Evolutionary conservation across 1,140 invertebrate species (phyloP).

Genomic region (Rhagoletis zephyria): DNA sequence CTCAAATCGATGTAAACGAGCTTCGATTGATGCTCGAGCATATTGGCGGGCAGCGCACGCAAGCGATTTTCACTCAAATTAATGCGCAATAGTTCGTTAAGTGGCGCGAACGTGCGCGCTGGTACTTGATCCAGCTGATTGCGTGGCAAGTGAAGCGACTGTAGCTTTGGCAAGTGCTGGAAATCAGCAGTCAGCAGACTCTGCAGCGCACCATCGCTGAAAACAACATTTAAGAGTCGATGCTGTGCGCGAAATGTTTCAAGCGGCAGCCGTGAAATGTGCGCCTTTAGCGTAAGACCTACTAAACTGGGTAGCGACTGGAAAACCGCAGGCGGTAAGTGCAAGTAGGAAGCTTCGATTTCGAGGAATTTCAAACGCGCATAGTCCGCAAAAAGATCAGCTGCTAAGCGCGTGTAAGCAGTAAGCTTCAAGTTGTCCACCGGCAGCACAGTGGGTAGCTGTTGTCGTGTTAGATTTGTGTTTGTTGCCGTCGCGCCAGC

Average conservation of each 20-base stretch:
- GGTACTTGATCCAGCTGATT: slow-evolving; percentile 77
- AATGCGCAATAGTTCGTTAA: slow-evolving; percentile 76
- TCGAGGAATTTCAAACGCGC: slow-evolving; percentile 77
- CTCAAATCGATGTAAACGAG: slow-evolving; percentile 76
- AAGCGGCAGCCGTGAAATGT: slow-evolving; percentile 75
- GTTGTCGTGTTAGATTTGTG: slow-evolving; percentile 63
- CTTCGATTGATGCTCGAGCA: slow-evolving; percentile 77
- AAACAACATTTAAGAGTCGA: slow-evolving; percentile 76
- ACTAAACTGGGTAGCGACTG: slow-evolving; percentile 75
- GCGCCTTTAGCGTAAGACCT: slow-evolving; percentile 78
- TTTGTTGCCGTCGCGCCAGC: not conserved
- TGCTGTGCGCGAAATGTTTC: slow-evolving; percentile 77
- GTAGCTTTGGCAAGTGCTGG: slow-evolving; percentile 75
- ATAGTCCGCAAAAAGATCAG: slow-evolving; percentile 77
- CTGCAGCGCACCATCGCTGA: slow-evolving; percentile 78
- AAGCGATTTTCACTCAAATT: slow-evolving; percentile 79
- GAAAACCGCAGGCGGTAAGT: slow-evolving; percentile 76
- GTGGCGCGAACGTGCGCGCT: slow-evolving; percentile 75
- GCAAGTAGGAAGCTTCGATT: slow-evolving; percentile 76
- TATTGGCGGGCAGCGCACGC: slow-evolving; percentile 75
- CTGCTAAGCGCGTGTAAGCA: slow-evolving; percentile 73
- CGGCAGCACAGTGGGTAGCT: slow-evolving; percentile 61
- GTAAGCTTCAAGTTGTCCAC: slow-evolving; percentile 63
- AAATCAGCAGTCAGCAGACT: slow-evolving; percentile 77
- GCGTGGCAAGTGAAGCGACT: slow-evolving; percentile 77